A percentile compares a stretch with the other conserved stretches of the same genome.
Conservation (phyloP, 2,797 vertebrate genomes). For the Sardinella longiceps region DNA sequence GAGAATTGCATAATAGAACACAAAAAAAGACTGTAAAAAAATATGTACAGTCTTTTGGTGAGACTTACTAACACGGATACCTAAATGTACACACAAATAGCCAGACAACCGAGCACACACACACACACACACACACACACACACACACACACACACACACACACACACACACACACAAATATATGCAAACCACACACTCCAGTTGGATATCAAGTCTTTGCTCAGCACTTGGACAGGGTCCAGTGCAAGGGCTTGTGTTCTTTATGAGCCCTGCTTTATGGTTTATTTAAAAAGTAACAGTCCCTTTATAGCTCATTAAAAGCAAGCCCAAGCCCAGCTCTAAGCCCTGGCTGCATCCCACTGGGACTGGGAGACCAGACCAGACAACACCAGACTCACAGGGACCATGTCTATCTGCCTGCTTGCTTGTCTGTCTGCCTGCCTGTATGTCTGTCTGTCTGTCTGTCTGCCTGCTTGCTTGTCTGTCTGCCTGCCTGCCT, state of each 20-base stretch:
- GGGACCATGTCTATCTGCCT: neutral
- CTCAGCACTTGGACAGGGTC: conserved; percentile 67
- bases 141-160: neutral
- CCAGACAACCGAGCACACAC: neutral
- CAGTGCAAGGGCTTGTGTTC: conserved; percentile 70
- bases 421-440: too few species aligned
- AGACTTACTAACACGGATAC: neutral
- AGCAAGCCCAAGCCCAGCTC: conserved; percentile 74
- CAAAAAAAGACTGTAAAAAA: neutral
- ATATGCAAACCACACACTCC: neutral
- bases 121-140: neutral
- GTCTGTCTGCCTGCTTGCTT: too few species aligned
- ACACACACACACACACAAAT: neutral
- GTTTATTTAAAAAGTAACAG: conserved; percentile 83
- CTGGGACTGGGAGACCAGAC: conserved; percentile 1
- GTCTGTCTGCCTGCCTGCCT: too few species aligned
- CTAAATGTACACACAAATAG: too few species aligned
- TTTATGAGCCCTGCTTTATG: conserved; percentile 79
- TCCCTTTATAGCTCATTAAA: conserved; percentile 82
- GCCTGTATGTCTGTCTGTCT: too few species aligned
- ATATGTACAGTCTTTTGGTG: neutral
- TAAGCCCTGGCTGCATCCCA: conserved; percentile 61
- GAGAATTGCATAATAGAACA: neutral
- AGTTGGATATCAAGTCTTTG: conserved; percentile 18
- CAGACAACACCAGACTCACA: neutral